These are phyloP conservation scores for Crossocerus cetratus DNA, from an alignment of 2,888 invertebrate species.

Conservation along the genomic window DNA sequence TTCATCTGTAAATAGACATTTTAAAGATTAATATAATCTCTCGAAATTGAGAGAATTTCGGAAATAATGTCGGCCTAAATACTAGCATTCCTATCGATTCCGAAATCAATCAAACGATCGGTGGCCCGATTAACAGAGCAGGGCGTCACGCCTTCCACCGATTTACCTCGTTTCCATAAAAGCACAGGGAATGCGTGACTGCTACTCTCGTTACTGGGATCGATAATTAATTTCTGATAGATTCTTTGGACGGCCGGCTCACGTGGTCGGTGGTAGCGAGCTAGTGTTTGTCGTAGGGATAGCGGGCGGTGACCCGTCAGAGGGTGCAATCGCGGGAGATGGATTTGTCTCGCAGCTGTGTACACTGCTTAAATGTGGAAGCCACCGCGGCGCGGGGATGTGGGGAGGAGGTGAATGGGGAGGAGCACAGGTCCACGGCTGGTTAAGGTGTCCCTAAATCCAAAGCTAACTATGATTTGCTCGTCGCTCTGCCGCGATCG, in stretches of 20 bases:
- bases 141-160: constrained; percentile 7
- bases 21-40: no score
- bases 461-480: constrained; percentile 64
- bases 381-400: constrained; percentile 55
- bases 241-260: constrained; percentile 20
- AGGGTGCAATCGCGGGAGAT: constrained; percentile 64
- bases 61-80: background rate
- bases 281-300: constrained; percentile 62
- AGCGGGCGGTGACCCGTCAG: constrained; percentile 56
- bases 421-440: constrained; percentile 54
- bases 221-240: constrained; percentile 69
- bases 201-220: no score
- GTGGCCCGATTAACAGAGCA: background rate
- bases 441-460: constrained; percentile 72
- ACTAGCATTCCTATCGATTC: background rate
- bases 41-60: no score
- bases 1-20: no score
- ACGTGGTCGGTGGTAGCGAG: constrained; percentile 29
- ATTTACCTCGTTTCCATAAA: constrained; percentile 7
- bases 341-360: constrained; percentile 76
- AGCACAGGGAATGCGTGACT: no score
- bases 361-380: constrained; percentile 73
- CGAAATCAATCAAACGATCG: background rate
- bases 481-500: constrained; percentile 52
- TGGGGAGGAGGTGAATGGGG: background rate